phyloP scores from a whole-genome alignment of 2,797 vertebrate genomes.

The Otolemur crassicaudatus region DNA sequence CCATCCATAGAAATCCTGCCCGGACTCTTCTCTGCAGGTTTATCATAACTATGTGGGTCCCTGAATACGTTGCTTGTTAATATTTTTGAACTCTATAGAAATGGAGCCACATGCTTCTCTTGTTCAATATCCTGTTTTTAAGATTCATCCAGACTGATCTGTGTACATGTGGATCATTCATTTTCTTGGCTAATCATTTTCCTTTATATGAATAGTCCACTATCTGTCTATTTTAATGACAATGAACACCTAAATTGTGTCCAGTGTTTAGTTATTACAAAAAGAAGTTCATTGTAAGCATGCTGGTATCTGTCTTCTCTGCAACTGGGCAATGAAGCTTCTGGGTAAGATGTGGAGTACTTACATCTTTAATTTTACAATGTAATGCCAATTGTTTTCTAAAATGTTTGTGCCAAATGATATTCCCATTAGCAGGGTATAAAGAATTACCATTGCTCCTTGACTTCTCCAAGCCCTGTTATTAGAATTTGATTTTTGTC shows the following conservation, averaged over 20 bases:
- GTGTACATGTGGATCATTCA: background rate
- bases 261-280: background rate
- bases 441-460: background rate
- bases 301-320: background rate
- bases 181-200: background rate
- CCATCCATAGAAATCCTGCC: background rate
- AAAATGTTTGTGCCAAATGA: slow-evolving; percentile 19
- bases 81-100: background rate
- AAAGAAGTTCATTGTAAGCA: background rate
- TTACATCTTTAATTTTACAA: slow-evolving; percentile 9
- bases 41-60: background rate
- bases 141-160: background rate
- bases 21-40: background rate
- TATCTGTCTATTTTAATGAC: background rate
- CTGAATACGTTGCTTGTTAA: background rate
- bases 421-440: background rate
- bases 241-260: background rate
- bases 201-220: background rate
- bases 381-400: background rate
- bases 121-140: background rate
- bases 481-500: slow-evolving; percentile 1
- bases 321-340: background rate
- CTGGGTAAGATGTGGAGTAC: background rate
- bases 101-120: background rate
- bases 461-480: background rate